Percentiles rank a stretch among this genome's conserved stretches.
Evolutionary conservation across 1,140 invertebrate species (phyloP).

Genomic region (Ruditapes philippinarum): DNA sequence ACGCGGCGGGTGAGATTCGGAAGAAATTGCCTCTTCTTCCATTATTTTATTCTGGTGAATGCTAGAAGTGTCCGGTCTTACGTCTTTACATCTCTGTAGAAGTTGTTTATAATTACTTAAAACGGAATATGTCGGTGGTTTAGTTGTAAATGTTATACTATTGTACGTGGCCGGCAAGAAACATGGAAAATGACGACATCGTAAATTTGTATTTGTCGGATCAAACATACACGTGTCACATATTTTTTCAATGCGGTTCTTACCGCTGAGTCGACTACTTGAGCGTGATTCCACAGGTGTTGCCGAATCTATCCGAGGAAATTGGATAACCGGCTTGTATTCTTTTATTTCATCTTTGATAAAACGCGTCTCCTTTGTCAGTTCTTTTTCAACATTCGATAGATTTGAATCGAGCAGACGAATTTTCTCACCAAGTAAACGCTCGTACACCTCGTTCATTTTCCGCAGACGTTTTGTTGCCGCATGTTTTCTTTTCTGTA

Average conservation of each 20-base stretch:
- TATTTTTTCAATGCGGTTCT: not conserved
- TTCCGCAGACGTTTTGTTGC: slow-evolving; percentile 28
- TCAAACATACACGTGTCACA: slow-evolving; percentile 50
- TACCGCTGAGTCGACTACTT: slow-evolving; percentile 18
- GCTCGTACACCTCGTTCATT: slow-evolving; percentile 46
- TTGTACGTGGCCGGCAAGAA: slow-evolving; percentile 58
- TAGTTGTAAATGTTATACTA: slow-evolving; percentile 37
- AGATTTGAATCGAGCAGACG: slow-evolving; percentile 25
- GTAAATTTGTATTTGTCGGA: not conserved
- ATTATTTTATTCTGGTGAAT: not conserved
- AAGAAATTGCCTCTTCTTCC: not conserved
- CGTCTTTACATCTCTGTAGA: slow-evolving; percentile 24
- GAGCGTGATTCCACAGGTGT: slow-evolving; percentile 13
- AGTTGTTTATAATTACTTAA: slow-evolving; percentile 53
- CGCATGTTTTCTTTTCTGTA: not conserved
- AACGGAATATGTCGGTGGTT: slow-evolving; percentile 58
- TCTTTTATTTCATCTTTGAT: slow-evolving; percentile 52
- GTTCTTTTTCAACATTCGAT: slow-evolving; percentile 26
- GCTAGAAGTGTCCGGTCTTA: slow-evolving; percentile 51
- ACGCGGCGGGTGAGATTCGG: slow-evolving; percentile 36
- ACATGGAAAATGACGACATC: slow-evolving; percentile 64
- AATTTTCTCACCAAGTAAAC: slow-evolving; percentile 37
- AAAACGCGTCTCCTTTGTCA: slow-evolving; percentile 36
- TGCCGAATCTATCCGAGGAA: slow-evolving; percentile 12
- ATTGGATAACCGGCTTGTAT: not conserved